Base-by-base conservation (phyloP, 2,113 vertebrate species). In the Malurus alboscapulatus region DNA sequence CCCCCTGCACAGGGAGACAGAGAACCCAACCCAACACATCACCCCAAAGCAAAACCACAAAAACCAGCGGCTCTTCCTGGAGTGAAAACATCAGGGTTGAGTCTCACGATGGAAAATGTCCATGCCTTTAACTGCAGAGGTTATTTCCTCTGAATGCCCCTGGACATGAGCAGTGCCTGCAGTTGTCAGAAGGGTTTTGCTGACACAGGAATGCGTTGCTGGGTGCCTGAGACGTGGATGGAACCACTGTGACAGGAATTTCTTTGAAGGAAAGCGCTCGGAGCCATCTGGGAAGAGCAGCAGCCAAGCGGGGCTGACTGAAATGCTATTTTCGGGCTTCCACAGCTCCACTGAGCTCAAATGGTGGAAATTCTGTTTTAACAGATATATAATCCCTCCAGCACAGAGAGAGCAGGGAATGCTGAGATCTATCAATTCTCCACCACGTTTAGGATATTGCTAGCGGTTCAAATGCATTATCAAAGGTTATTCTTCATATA, bases 11-110 rank as follows among this genome's bases (percentile, higher is more conserved):
- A 40, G 72, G 53, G 62, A 27, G 45, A 65, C n/a, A 17, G 36
- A 47, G 34, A 68, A 22, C 53, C 71, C 1, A 19, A 27, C 10
- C 26, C 47, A 6, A 4, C 2, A 6, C 24, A 2, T 0, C 4
- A 4, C 48, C 10, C 38, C 42, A 5, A 2, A 2, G 19, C 80
- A 38, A 38, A 38, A 38, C 38, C 38, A 38, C 38, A 38, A 38
- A 38, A 38, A 38, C 38, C 38, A 38, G 38, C 10, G 11, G 54
- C 4, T 3, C 29, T 20, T 12, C 34, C 63, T 45, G 1, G 3
- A 18, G 45, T 3, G 34, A 14, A 45, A 69, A 54, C 19, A 5
- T 29, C 63, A 38, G 42, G n/a, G 32, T 0, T 10, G 68, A 95
- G 44, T 29, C 65, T 42, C 29, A 34, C 34, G 16, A 32, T 1